Evolutionary conservation across 2,113 vertebrate genomes (phyloP).

Genomic region (Indicator indicator): DNA sequence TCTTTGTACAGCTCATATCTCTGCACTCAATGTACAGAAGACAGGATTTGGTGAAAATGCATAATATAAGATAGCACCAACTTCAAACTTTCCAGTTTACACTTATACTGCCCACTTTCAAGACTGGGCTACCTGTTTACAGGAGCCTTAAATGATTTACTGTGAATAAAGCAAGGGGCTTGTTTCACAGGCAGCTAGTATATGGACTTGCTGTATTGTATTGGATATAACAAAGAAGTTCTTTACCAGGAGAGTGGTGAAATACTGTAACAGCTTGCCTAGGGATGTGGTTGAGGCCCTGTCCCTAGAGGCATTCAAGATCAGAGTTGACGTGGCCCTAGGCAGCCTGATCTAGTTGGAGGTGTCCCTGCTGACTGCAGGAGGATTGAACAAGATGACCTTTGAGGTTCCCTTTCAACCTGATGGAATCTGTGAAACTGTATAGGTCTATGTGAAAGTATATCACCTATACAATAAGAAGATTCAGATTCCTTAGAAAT

Average conservation of each 20-base stretch:
- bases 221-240: too few species aligned
- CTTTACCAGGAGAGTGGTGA: too few species aligned
- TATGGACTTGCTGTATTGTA: neutral
- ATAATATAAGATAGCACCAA: neutral
- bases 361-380: too few species aligned
- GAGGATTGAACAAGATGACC: too few species aligned
- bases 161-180: neutral
- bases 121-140: neutral
- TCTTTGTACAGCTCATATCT: neutral
- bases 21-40: neutral
- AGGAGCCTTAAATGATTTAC: neutral
- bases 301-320: too few species aligned
- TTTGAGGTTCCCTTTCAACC: too few species aligned
- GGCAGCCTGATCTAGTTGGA: too few species aligned
- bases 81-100: neutral
- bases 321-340: too few species aligned
- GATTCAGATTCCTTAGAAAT: neutral
- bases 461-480: neutral
- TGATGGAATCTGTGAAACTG: too few species aligned
- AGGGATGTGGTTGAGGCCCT: too few species aligned
- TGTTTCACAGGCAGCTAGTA: neutral
- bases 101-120: neutral
- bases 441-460: neutral
- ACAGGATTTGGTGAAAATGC: neutral
- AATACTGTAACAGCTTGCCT: too few species aligned